Base-by-base conservation (phyloP, 2,888 invertebrate genomes). In the Heteropelma amictum region DNA sequence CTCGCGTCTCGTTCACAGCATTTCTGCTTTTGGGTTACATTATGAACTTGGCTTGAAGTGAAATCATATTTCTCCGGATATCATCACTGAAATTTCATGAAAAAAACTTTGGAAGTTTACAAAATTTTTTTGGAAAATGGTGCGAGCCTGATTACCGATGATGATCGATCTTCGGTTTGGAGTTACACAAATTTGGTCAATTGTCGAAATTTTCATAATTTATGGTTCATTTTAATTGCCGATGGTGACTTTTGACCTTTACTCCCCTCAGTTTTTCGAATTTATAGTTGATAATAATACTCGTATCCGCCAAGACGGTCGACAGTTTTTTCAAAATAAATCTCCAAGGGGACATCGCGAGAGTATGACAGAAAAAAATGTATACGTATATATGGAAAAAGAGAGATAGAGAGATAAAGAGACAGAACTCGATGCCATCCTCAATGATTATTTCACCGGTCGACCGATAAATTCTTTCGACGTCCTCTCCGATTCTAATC, bases 401-500 rank as follows among this genome's bases (percentile, higher is more conserved):
- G 49, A 38, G 47, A 54, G 30, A 10, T 23, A 12, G 28, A 26
- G 45, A 58, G 26, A 8, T 35, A 0, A 6, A 17, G 17, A 30
- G 33, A 33, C 23, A 42, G 60, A 65, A 64, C 73, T 38, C 68
- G 47, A 54, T 54, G 65, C 56, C 58, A 74, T 72, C 63, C 77
- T 76, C 79, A 83, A 83, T 87, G 85, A 86, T 86, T 86, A 86
- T 87, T 87, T 85, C 82, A 83, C 71, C 77, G 76, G 78, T 80
- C 83, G 81, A 82, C 82, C 84, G 83, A 86, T 88, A 87, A 88
- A 88, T 88, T 87, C 83, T 80, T 81, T 77, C 81, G 71, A 79
- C 82, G 82, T 85, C 81, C 81, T 80, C 81, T 79, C 80, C 84
- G 88, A 88, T 88, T 83, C 84, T 88, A 86, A 88, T 88, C 88